Evolutionary conservation across 1,140 invertebrate genomes (phyloP).

Genomic region (Conopomorpha cramerella): DNA sequence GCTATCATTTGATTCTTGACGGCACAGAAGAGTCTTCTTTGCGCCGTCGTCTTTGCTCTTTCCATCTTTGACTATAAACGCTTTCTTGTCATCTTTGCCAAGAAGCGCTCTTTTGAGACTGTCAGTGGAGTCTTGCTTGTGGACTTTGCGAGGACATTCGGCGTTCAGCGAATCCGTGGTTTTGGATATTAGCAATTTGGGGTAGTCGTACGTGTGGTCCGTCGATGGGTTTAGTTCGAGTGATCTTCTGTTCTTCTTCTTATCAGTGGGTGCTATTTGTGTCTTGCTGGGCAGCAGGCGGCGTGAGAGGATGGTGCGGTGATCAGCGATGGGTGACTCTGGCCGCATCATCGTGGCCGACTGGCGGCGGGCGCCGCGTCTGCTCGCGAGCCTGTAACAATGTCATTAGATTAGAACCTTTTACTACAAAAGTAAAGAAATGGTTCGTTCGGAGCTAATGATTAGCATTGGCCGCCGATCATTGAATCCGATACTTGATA

Average conservation of each 20-base stretch:
- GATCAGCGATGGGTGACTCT: constrained; percentile 49
- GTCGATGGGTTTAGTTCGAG: constrained; percentile 42
- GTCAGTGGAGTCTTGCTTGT: constrained; percentile 49
- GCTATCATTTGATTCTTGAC: constrained; percentile 44
- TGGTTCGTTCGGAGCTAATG: too few relatives aligned
- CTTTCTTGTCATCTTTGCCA: constrained; percentile 44
- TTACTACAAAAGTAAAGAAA: too few relatives aligned
- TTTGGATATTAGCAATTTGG: constrained; percentile 50
- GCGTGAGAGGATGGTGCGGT: constrained; percentile 48
- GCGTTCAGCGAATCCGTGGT: constrained; percentile 49
- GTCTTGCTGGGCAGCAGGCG: constrained; percentile 43
- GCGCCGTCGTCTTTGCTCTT: constrained; percentile 34
- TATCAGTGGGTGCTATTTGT: constrained; percentile 43
- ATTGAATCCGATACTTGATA: too few relatives aligned
- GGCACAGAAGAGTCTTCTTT: constrained; percentile 36
- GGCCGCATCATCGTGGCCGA: constrained; percentile 47
- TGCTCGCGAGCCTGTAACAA: constrained; percentile 35
- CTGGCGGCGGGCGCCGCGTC: constrained; percentile 25
- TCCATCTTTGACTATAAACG: constrained; percentile 16
- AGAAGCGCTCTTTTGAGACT: constrained; percentile 41
- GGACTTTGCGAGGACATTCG: constrained; percentile 37
- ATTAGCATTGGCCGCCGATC: too few relatives aligned
- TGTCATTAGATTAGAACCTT: constrained; percentile 3
- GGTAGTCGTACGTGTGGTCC: constrained; percentile 45
- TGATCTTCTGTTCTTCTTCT: constrained; percentile 44